These are phyloP conservation scores for Sciaenops ocellatus DNA, from an alignment of 2,797 vertebrate genomes.

Conservation along the genomic window DNA sequence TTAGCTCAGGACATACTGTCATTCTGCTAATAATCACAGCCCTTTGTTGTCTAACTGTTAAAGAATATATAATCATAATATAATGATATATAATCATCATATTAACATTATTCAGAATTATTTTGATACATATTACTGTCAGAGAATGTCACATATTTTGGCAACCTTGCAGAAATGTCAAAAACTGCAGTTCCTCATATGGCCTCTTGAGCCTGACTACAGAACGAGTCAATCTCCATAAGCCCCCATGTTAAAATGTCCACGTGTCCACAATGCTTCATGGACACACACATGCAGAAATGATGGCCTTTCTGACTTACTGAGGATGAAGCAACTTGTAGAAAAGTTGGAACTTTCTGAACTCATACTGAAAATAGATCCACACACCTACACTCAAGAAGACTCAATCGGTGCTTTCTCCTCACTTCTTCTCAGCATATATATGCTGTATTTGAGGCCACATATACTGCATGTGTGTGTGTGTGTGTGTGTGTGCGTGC, in stretches of 20 bases:
- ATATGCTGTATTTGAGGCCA: conserved; percentile 23
- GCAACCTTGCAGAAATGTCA: no score
- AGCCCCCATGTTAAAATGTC: no score
- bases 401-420: conserved; percentile 39
- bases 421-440: conserved; percentile 42
- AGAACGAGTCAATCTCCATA: no score
- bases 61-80: background rate
- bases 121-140: background rate
- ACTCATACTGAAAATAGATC: conserved; percentile 43
- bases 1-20: background rate
- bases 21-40: background rate
- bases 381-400: conserved; percentile 49
- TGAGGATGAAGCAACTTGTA: conserved; percentile 37
- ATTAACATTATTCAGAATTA: background rate
- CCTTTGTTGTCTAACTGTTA: background rate
- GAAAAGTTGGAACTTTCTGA: conserved; percentile 47
- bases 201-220: no score
- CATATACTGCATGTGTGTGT: conserved; percentile 9
- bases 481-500: conserved; percentile 11
- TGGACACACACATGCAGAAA: background rate
- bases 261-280: no score
- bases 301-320: conserved; percentile 10
- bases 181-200: no score
- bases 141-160: no score
- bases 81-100: background rate